Evolutionary conservation across 2,113 vertebrate genomes (phyloP), one percentile per base, ranked within the genome.

Genomic region (Onychorhynchus coronatus): DNA sequence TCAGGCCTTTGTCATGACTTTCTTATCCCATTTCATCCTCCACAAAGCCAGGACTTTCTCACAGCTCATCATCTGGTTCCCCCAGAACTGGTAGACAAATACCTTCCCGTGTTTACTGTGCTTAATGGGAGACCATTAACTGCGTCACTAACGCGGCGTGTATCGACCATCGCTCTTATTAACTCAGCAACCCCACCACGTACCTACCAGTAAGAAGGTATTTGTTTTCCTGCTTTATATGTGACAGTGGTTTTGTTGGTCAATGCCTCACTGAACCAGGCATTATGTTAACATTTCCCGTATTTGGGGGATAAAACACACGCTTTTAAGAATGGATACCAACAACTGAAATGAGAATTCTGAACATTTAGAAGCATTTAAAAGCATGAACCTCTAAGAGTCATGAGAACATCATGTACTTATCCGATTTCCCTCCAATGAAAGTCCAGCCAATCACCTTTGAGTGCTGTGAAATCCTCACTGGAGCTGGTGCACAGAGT

Each of bases 1-100:
- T 84, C 52, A 62, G 72, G 77, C n/a, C 62, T 93, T 78, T 93
- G 44, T 78, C 92, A 91, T 79, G 80, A 62, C 28, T 72, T 78
- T 91, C 70, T 84, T 96, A 87, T 53, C 76, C 91, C 0, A 0
- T 93, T 95, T 86, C 72, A 70, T 74, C 88, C 92, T 88, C 65
- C 61, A 86, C 61, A 83, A 65, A 90, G 56, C 61, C 75, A 73
- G 59, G 58, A 77, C 52, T 81, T 96, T 95, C 85, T 77, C 91
- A 93, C 41, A 93, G 79, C 59, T 88, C 88, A 55, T 63, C 82
- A 88, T 44, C 44, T 89, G 44, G 14, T 91, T 89, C 33, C 37
- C 71, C 20, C 24, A 85, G 77, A 85, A 78, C 0, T 3, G 5
- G 66, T 5, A 79, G 53, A 79, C 62, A 85, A 87, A 89, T 39